Evolutionary conservation across 2,888 invertebrate species (phyloP), one percentile per base, ranked within the genome.

Genomic region (Nomada ferruginata): DNA sequence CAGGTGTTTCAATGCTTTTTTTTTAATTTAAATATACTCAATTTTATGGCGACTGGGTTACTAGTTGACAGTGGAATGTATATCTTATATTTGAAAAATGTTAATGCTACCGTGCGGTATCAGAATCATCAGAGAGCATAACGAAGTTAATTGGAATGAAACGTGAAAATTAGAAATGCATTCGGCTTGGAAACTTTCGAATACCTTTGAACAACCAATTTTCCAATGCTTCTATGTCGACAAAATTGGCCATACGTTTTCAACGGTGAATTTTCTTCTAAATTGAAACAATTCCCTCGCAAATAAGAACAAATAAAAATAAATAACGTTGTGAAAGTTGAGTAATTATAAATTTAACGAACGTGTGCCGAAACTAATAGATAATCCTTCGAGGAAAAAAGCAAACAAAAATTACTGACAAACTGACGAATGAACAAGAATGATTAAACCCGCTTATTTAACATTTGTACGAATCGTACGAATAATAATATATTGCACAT

Each of bases 391-490:
- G 18, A 18, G 29, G 15, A 47, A n/a, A 23, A 55, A n/a, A 36
- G 11, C 36, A 7, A 7, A 36, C 36, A 36, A 36, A 36, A 36
- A 36, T 36, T 42, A 50, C 53, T 36, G 18, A 36, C 18, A 29
- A 42, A 18, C 36, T 36, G 36, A 29, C 29, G 18, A 47, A 64
- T 60, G 76, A 61, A 47, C n/a, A 71, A 53, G 29, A 74, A 20
- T 20, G n/a, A 52, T 65, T 13, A 15, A 59, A 13, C 50, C 18
- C 70, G 82, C 82, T 76, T 82, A 36, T 63, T 81, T 82, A 81
- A 75, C 82, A 74, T 72, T 64, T 53, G 36, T 36, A 7, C 36
- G 76, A 76, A 82, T 66, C 52, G 36, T 11, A 68, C 47, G 29
- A 36, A 57, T 65, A 52, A 61, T 60, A 63, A 74, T 68, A 57